Base-by-base conservation (phyloP, 1,140 invertebrate species). In the Drosophila yakuba region DNA sequence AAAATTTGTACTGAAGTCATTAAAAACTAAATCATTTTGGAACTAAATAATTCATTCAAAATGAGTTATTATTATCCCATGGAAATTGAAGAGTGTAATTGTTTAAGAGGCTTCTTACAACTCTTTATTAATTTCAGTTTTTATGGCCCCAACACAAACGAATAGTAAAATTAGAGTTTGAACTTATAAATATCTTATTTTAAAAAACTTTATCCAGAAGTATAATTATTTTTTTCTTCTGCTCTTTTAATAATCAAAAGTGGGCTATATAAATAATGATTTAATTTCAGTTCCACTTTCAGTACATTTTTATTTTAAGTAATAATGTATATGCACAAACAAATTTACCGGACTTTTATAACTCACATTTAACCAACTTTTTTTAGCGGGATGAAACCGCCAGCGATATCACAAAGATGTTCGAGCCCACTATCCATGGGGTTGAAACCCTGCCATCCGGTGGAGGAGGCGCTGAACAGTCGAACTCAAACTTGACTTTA, bases 351-450 rank as follows among this genome's bases (percentile, higher is more conserved):
- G 41, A 54, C 23, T 36, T 20, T n/a, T 43, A 59, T 67, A 35
- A 81, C 64, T 74, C 23, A 74, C 62, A 57, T 69, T 35, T 55
- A 39, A 57, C 5, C 8, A 38, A 60, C 38, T 41, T 38, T 44
- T 80, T 91, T 66, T 90, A 93, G 93, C 88, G 93, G 59, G 93
- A 93, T 91, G 93, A 93, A 79, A 93, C 92, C 55, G 89, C 92
- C 55, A 92, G 81, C 68, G 90, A 91, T 73, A 76, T 92, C 38
- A 91, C 90, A 6, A 91, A 92, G 78, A 92, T 92, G 89, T 92
- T 92, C 55, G 91, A 92, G 51, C 74, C 91, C 5, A 76, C 81
- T 25, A 80, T 84, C 8, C 78, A 92, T 52, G 66, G 77, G 28
- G 58, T 78, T 23, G 91, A 92, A 36, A 35, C 75, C 14, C 39